phyloP scores from a whole-genome alignment of 1,140 invertebrate species.

The Drosophila triauraria region DNA sequence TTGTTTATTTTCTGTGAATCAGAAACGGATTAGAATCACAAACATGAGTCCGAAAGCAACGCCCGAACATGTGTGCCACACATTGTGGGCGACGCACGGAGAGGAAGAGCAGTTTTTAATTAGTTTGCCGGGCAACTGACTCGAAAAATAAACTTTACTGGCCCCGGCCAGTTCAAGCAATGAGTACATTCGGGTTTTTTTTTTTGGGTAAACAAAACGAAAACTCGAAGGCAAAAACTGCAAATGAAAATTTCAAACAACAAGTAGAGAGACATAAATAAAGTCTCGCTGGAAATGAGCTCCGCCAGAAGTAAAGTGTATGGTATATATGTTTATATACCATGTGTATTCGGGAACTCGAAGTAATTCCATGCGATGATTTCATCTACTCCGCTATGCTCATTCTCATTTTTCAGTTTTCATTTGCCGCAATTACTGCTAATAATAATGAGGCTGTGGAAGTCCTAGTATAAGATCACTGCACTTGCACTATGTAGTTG shows the following conservation, averaged over 20 bases:
- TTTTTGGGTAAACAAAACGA: slow-evolving; percentile 62
- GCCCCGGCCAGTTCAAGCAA: slow-evolving; percentile 52
- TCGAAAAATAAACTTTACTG: slow-evolving; percentile 73
- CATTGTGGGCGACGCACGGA: slow-evolving; percentile 44
- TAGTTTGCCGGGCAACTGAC: slow-evolving; percentile 60
- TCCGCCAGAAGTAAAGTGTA: slow-evolving; percentile 50
- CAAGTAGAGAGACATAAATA: slow-evolving; percentile 65
- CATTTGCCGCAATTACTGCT: slow-evolving; percentile 40
- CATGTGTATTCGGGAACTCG: slow-evolving; percentile 60
- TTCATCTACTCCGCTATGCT: slow-evolving; percentile 69
- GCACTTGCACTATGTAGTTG: slow-evolving; percentile 30
- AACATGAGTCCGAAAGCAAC: slow-evolving; percentile 9
- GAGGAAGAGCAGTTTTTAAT: slow-evolving; percentile 61
- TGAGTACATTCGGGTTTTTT: slow-evolving; percentile 44
- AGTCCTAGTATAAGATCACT: slow-evolving; percentile 10
- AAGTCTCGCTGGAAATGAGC: slow-evolving; percentile 69
- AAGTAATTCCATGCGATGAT: slow-evolving; percentile 79
- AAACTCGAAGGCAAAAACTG: slow-evolving; percentile 56
- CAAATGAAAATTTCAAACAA: slow-evolving; percentile 79
- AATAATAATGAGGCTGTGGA: slow-evolving; percentile 28
- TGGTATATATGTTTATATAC: slow-evolving; percentile 40
- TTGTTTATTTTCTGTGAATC: slow-evolving; percentile 4
- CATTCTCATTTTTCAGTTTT: slow-evolving; percentile 23
- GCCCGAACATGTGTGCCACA: slow-evolving; percentile 66
- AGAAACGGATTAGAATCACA: slow-evolving; percentile 31